phyloP scores from a whole-genome alignment of 2,888 invertebrate species.

The Hyalella azteca region DNA sequence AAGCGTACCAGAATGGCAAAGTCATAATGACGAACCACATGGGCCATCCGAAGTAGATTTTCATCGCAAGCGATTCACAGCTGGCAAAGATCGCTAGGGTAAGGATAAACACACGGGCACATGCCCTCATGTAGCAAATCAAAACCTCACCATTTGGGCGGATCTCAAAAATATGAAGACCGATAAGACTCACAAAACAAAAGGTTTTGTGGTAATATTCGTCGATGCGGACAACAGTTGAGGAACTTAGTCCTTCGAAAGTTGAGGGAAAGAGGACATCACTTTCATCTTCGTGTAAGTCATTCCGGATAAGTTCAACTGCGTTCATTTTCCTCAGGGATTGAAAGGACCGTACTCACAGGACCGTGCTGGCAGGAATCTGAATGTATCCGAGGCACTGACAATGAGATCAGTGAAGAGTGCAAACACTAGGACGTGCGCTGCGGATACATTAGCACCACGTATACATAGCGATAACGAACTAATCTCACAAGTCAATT shows the following conservation, averaged over 20 bases:
- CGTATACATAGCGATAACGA: no score
- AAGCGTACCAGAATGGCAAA: conserved; percentile 19
- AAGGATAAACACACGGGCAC: neutral
- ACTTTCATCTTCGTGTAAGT: neutral
- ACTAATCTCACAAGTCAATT: no score
- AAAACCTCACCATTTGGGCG: neutral
- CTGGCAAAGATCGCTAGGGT: neutral
- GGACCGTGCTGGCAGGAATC: no score
- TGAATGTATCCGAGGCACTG: no score
- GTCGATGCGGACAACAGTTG: neutral
- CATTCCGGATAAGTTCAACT: neutral
- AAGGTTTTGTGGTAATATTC: neutral
- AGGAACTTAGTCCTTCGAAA: neutral
- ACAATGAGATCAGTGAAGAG: no score
- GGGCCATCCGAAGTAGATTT: conserved; percentile 5
- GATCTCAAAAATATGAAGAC: neutral
- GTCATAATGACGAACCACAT: conserved; percentile 21
- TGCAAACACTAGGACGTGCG: no score
- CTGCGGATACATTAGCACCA: no score
- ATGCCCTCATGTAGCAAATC: neutral
- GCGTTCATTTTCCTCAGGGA: neutral
- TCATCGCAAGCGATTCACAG: neutral
- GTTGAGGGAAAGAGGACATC: neutral
- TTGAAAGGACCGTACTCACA: no score
- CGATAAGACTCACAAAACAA: neutral